Evolutionary conservation across 2,113 vertebrate species (phyloP).

Genomic region (Alces alces): DNA sequence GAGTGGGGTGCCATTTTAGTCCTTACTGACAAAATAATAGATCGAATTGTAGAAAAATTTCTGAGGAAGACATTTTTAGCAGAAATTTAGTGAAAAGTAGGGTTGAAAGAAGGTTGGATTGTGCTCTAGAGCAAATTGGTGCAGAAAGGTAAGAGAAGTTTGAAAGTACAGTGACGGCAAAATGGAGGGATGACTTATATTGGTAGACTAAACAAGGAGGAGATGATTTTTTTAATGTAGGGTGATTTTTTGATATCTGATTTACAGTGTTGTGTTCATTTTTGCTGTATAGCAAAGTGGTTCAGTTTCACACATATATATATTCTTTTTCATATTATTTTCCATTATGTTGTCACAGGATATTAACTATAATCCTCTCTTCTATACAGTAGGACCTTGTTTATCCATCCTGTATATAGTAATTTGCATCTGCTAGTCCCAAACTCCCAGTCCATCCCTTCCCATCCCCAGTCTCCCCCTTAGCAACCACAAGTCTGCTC

Average conservation of each 20-base stretch:
- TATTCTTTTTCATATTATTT: not conserved
- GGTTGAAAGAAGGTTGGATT: not conserved
- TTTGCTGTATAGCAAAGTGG: not conserved
- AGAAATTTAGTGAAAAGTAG: not conserved
- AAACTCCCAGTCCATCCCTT: not conserved
- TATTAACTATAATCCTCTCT: not conserved
- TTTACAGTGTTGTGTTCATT: not conserved
- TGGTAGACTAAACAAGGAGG: not conserved
- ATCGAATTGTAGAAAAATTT: not conserved
- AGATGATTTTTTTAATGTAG: not conserved
- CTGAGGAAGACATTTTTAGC: conserved; percentile 10
- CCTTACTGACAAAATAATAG: not conserved
- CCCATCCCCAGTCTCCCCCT: not conserved
- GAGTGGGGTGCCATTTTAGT: not conserved
- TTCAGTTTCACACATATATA: not conserved
- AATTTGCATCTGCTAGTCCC: not conserved
- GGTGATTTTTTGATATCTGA: not conserved
- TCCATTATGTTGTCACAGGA: not conserved
- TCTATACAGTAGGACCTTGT: not conserved
- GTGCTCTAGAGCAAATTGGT: not conserved
- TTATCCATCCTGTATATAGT: not conserved
- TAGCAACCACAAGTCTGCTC: not conserved
- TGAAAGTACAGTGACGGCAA: not conserved
- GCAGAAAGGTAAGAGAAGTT: not conserved
- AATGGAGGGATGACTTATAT: not conserved